A percentile compares a stretch with the other conserved stretches of the same genome.
Conservation (phyloP, 2,113 vertebrate genomes). For the Megalops atlanticus region DNA sequence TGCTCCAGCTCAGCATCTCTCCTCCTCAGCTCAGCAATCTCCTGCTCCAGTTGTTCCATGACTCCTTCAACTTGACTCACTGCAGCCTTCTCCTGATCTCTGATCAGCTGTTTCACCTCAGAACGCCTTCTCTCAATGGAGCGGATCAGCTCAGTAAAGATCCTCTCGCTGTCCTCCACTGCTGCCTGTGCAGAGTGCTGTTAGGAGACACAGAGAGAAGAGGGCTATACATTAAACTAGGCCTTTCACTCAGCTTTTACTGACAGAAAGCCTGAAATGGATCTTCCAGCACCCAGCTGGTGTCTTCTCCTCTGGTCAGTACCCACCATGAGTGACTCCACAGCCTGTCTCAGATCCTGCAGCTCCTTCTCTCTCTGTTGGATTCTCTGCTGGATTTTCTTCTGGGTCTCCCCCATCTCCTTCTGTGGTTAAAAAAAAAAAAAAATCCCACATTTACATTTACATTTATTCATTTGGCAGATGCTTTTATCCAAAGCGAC, state of each 20-base stretch:
- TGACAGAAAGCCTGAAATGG: no score
- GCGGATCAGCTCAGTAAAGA: conserved; percentile 17
- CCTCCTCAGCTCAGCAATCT: no score
- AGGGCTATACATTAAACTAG: background rate
- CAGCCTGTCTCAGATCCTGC: conserved; percentile 2
- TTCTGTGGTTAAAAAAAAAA: background rate
- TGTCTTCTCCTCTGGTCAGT: no score
- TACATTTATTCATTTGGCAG: no score
- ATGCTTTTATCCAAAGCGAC: no score
- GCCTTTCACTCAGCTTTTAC: no score
- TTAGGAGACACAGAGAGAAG: conserved; percentile 2
- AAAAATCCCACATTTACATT: no score
- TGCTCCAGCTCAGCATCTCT: no score
- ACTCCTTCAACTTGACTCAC: conserved; percentile 12
- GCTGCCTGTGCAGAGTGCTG: conserved; percentile 25
- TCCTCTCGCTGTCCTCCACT: conserved; percentile 24
- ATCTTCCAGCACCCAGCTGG: no score
- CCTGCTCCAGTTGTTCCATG: conserved; percentile 54
- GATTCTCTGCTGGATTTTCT: conserved; percentile 6
- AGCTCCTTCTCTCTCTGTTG: conserved; percentile 60
- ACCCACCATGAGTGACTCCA: conserved; percentile 6
- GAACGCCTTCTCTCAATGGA: no score
- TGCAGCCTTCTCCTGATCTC: conserved; percentile 17
- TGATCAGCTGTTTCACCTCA: no score
- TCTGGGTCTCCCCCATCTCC: background rate